Evolutionary conservation across 23 tunicate species (phyloP), one percentile per base, ranked within the genome.

Genomic region (Clavelina lepadiformis): DNA sequence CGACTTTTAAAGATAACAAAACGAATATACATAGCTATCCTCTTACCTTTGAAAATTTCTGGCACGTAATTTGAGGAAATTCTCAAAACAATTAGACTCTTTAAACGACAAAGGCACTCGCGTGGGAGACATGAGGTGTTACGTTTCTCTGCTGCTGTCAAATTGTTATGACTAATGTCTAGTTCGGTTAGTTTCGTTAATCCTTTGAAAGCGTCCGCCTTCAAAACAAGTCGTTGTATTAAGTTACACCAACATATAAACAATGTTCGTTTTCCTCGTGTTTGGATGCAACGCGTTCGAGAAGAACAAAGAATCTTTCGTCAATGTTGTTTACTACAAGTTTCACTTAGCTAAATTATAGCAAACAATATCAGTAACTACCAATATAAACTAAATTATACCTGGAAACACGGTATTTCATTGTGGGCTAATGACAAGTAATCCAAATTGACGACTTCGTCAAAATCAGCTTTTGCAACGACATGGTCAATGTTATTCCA

Each of bases 391-490:
- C 49, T 15, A 8, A 41, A 8, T 41, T 41, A 8, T 34, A 79
- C 85, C 76, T 79, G 35, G 18, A 79, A 58, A 34, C 85, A 79
- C 5, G 51, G 24, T 13, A 79, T 47, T 28, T 45, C 35, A 63
- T 69, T 77, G 75, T 77, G 83, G 0, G 83, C 61, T 25, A 77
- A 35, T 23, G 83, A 77, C 15, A 77, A 38, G 32, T 55, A 77
- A 41, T 77, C 83, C 47, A 77, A 46, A 4, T 31, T 38, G 5
- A n/a, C 26, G 35, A 57, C 58, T 31, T 67, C 75, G 18, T 25
- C 2, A 38, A 77, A 67, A 7, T 49, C 51, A 18, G 33, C 37
- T 1, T 33, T 3, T 32, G 81, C 15, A 4, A 75, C 5, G 28
- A 38, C 11, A 8, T 41, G 20, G 11, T 18, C 34, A 22, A 75